Evolutionary conservation across 2,888 invertebrate genomes (phyloP).

Genomic region (Melipona bicolor): DNA sequence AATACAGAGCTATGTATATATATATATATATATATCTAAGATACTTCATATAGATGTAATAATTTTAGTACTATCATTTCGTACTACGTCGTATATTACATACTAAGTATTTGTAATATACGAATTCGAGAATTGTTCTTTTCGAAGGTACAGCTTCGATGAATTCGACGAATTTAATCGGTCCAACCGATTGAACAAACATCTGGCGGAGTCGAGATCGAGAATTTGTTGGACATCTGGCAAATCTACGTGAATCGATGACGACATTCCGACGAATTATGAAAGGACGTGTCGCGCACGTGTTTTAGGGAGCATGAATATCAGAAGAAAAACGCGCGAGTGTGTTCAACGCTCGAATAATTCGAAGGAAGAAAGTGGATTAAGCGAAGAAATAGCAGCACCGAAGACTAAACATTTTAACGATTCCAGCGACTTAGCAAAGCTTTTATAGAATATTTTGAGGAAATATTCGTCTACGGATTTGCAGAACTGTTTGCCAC

Average conservation of each 20-base stretch:
- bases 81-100: no score
- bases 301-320: slow-evolving; percentile 12
- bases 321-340: slow-evolving; percentile 16
- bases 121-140: slow-evolving; percentile 11
- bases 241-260: slow-evolving; percentile 3
- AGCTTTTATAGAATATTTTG: neutral
- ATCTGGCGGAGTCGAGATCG: slow-evolving; percentile 21
- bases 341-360: neutral
- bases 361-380: neutral
- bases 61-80: neutral
- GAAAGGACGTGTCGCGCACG: slow-evolving; percentile 30
- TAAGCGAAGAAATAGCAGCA: neutral
- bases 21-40: neutral
- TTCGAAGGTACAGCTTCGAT: neutral
- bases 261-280: slow-evolving; percentile 15
- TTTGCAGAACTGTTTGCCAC: neutral
- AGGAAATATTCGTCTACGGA: no score
- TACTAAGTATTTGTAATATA: neutral
- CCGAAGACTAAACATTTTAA: neutral
- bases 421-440: neutral
- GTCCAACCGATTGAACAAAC: neutral
- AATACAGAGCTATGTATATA: neutral
- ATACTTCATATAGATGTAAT: neutral
- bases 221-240: slow-evolving; percentile 28
- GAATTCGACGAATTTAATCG: neutral